Conservation (phyloP, 2,888 invertebrate genomes). For the Cyclophora albipunctata region DNA sequence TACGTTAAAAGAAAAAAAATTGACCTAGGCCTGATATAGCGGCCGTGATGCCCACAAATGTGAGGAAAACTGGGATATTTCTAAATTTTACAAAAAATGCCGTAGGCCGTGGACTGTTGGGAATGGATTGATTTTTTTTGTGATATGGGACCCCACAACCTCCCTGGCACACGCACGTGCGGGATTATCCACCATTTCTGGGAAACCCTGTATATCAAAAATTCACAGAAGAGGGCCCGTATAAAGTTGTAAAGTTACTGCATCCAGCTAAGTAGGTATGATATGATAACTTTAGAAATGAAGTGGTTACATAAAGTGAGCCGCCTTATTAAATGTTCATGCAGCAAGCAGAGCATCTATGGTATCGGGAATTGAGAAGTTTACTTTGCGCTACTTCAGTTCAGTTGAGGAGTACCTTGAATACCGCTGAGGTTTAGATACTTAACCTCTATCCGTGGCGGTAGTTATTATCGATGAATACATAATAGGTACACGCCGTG, state of each 20-base stretch:
- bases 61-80: too few species aligned
- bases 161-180: too few species aligned
- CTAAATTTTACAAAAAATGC: too few species aligned
- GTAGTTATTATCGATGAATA: constrained; percentile 14
- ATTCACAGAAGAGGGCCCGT: constrained; percentile 33
- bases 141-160: too few species aligned
- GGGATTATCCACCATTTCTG: too few species aligned
- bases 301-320: constrained; percentile 18
- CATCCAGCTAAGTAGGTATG: constrained; percentile 21
- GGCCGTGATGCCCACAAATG: too few species aligned
- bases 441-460: constrained; percentile 8
- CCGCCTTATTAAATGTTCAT: constrained; percentile 23
- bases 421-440: constrained; percentile 16
- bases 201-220: too few species aligned
- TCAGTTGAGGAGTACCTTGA: constrained; percentile 6
- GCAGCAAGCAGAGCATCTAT: constrained; percentile 22
- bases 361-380: constrained; percentile 25
- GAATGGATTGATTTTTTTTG: too few species aligned
- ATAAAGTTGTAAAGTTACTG: constrained; percentile 21
- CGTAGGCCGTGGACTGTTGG: too few species aligned
- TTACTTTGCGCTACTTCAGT: constrained; percentile 9
- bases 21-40: too few species aligned
- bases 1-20: too few species aligned
- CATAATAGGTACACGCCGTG: constrained; percentile 6
- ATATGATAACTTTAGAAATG: constrained; percentile 26